Evolutionary conservation across 2,797 vertebrate genomes (phyloP), one percentile per base, ranked within the genome.

Genomic region (Epinephelus awoara): DNA sequence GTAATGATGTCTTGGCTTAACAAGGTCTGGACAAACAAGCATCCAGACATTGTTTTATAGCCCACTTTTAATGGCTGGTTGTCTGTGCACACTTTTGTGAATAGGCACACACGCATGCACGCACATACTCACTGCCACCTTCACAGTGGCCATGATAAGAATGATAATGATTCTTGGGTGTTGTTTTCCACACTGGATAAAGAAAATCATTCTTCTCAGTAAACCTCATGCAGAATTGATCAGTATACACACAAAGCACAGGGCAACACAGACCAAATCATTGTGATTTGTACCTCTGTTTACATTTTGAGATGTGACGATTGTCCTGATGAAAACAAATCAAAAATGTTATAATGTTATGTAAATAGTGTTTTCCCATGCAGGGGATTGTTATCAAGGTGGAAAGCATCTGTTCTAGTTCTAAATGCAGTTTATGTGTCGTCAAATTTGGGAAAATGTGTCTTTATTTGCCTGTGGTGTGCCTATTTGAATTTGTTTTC

Each of bases 1-100:
- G 25, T 80, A 81, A 81, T 61, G 65, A 75, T 54, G 69, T 75
- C 71, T 51, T 47, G 50, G 52, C 29, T 68, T 70, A 81, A 82
- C 72, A 52, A 67, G 46, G 59, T 63, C 75, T 73, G 46, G 54
- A 72, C 63, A 66, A 80, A 78, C 67, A 66, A 46, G 18, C 17
- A 23, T 17, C 46, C 49, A 65, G 55, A 49, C 73, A 63, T 61
- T 61, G 50, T 70, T 76, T 49, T 34, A 64, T 15, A 67, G 47
- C 42, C 15, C 15, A 58, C 23, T 55, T 77, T 62, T 71, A 79
- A 82, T 75, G 52, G 29, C 52, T 51, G 14, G 34, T 7, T 69
- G 59, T 75, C 57, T 46, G 66, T 51, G 18, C 21, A 15, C 42
- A 25, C n/a, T 34, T 2, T 14, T 13, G 10, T n/a, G 14, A 9